Conservation (phyloP, 2,797 vertebrate genomes). For the Lates japonicus region DNA sequence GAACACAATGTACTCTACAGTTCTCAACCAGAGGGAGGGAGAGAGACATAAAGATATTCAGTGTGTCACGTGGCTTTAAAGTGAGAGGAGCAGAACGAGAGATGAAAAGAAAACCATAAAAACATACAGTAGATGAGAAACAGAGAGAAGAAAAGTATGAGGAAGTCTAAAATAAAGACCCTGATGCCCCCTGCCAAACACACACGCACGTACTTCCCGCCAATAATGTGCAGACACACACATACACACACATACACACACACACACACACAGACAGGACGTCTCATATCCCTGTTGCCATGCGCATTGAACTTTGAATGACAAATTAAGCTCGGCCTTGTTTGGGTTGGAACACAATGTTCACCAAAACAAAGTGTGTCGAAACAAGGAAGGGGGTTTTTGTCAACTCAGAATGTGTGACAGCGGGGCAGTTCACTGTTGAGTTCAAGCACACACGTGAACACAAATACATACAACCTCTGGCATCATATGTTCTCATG, state of each 20-base stretch:
- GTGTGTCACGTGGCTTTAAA: background rate
- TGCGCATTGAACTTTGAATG: background rate
- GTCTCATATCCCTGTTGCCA: background rate
- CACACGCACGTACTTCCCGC: background rate
- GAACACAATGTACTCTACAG: slow-evolving; percentile 18
- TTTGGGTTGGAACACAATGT: slow-evolving; percentile 7
- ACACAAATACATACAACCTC: background rate
- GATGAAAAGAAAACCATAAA: background rate
- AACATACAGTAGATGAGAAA: background rate
- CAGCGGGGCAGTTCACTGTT: fast-evolving
- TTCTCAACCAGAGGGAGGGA: background rate
- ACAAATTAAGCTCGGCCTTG: background rate
- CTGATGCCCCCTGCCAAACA: background rate
- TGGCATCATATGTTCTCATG: background rate
- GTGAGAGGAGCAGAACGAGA: background rate
- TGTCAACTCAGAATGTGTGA: background rate
- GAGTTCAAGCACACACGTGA: background rate
- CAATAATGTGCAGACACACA: background rate
- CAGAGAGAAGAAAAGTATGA: background rate
- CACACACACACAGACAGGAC: background rate
- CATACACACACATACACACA: background rate
- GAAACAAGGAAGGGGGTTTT: background rate
- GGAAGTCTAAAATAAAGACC: background rate
- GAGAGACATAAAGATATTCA: background rate
- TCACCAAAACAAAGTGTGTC: background rate